Percentiles rank a stretch among this genome's conserved stretches.
Conservation (phyloP, 2,797 vertebrate genomes). For the Craterocephalus amniculus region DNA sequence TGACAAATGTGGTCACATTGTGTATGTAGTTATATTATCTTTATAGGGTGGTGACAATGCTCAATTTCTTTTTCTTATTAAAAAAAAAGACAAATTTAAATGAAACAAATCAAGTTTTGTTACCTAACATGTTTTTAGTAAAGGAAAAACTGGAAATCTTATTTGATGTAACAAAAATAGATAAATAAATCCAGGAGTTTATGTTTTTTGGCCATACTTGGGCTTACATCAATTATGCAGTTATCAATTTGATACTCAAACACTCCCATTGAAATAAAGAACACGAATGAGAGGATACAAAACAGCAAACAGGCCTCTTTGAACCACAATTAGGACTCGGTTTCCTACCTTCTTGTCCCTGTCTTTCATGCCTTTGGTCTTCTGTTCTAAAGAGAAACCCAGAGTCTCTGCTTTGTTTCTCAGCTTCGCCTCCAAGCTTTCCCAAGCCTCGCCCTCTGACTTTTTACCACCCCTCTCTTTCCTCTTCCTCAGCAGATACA, state of each 20-base stretch:
- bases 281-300: background rate
- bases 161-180: background rate
- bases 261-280: background rate
- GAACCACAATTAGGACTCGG: too few relatives aligned
- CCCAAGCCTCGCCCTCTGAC: slow-evolving; percentile 71
- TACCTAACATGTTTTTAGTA: background rate
- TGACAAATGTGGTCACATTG: too few relatives aligned
- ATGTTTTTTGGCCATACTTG: too few relatives aligned
- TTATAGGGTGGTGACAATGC: too few relatives aligned
- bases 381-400: slow-evolving; percentile 90
- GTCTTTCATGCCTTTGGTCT: slow-evolving; percentile 90
- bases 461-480: slow-evolving; percentile 85
- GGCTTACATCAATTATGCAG: background rate
- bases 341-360: slow-evolving; percentile 90
- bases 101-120: too few relatives aligned
- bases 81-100: too few relatives aligned
- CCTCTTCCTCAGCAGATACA: slow-evolving; percentile 87
- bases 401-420: slow-evolving; percentile 84
- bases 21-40: too few relatives aligned
- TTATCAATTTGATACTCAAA: too few relatives aligned
- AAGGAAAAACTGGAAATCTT: background rate
- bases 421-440: slow-evolving; percentile 86
- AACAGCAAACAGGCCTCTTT: background rate
- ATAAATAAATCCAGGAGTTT: background rate
- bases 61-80: too few relatives aligned